Base-by-base conservation (phyloP, 2,797 vertebrate genomes). In the Oreortyx pictus region DNA sequence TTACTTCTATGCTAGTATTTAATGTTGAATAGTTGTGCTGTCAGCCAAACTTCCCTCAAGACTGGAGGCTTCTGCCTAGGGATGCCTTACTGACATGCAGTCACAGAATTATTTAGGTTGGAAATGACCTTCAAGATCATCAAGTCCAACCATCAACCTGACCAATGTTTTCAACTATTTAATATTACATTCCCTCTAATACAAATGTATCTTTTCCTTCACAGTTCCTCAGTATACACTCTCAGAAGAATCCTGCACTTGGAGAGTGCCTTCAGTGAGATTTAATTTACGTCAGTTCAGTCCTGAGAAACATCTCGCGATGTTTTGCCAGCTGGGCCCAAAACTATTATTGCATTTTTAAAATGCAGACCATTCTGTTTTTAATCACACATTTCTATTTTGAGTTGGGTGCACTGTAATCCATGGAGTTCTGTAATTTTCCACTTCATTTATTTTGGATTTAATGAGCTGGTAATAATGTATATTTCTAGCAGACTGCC, bases 401-500 rank as follows among this genome's bases (percentile, higher is more conserved):
- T 88, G 92, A 96, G 92, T 95, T 94, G 94, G 91, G 93, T 95
- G 94, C 89, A 95, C 83, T 90, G 89, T 94, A 96, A 95, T 92
- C 95, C 92, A 89, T 25, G 72, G 94, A 95, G 93, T 96, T 96
- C 91, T 92, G 86, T 86, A 93, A 95, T 95, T 95, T 96, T 95
- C 94, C 89, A 91, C 91, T 88, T 96, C 93, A 95, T 93, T 96
- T 97, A 92, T 94, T 97, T 82, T 92, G 89, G 79, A 94, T 93
- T 92, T 96, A 96, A 96, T 95, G 90, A 86, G 76, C 96, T 97
- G 93, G 95, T 92, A 97, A 93, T 94, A 94, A 97, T 94, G 97
- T 96, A 88, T 97, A 95, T 96, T 97, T 97, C 96, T 96, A 96
- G 95, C 90, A 96, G 88, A 80, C 80, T 96, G 95, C 82, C 92